Evolutionary conservation across 2,113 vertebrate species (phyloP).

Genomic region (Dendrocopos noguchii): DNA sequence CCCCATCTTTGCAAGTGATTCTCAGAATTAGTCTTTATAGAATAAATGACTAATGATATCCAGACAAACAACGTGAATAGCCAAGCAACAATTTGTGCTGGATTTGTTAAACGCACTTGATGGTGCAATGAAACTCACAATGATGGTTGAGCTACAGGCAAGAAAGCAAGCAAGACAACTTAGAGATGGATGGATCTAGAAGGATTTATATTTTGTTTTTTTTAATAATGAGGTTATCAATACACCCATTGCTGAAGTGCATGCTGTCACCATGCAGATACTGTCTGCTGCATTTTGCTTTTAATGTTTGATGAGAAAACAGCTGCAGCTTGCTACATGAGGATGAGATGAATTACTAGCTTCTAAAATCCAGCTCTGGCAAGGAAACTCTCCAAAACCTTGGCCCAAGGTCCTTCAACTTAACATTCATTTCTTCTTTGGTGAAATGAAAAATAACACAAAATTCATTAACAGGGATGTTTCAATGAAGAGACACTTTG

Average conservation of each 20-base stretch:
- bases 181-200: background rate
- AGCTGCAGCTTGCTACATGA: background rate
- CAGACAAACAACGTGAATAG: background rate
- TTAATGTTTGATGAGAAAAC: background rate
- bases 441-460: background rate
- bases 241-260: background rate
- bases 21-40: background rate
- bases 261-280: background rate
- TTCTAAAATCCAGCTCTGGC: background rate
- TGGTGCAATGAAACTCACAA: background rate
- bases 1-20: constrained; percentile 4
- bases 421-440: background rate
- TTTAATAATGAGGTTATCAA: background rate
- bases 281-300: background rate
- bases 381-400: background rate
- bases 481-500: background rate
- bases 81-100: background rate
- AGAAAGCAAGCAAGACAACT: background rate
- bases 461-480: background rate
- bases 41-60: background rate
- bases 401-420: background rate
- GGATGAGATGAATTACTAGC: background rate
- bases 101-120: background rate
- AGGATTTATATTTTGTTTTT: background rate
- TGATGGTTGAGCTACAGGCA: background rate